Conservation (phyloP, 2,113 vertebrate species). For the Baryphthengus martii region DNA sequence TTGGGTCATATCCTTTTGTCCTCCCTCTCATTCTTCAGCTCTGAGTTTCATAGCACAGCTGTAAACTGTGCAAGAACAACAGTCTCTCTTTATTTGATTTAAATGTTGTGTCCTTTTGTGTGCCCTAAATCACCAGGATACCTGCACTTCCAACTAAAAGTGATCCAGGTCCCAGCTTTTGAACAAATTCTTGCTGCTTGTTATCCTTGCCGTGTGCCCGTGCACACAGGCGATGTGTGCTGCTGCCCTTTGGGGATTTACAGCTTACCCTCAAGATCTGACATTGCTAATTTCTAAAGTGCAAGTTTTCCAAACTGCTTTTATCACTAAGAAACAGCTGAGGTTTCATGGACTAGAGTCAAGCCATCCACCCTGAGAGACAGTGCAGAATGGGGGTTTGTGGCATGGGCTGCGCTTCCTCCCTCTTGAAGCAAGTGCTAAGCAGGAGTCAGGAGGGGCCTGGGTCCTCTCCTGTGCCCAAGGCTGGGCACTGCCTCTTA, state of each 20-base stretch:
- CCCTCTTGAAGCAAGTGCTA: background rate
- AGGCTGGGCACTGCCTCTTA: background rate
- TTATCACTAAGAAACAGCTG: background rate
- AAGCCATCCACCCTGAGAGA: background rate
- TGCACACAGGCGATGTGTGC: fast-evolving
- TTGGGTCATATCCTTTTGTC: background rate
- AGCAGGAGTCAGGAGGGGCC: background rate
- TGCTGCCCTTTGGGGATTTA: background rate
- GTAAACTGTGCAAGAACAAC: background rate
- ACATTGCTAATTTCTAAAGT: background rate
- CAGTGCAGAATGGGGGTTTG: background rate
- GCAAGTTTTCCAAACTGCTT: background rate
- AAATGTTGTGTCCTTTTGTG: background rate
- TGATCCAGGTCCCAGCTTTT: background rate
- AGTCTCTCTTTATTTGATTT: background rate
- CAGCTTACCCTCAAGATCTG: background rate
- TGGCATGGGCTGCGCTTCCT: background rate
- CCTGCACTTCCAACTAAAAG: background rate
- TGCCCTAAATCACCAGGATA: background rate
- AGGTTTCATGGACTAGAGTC: background rate
- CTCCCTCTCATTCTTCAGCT: background rate
- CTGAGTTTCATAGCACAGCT: background rate
- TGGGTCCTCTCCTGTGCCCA: background rate
- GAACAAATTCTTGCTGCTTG: background rate
- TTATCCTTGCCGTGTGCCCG: fast-evolving